These are phyloP conservation scores for Strongylocentrotus purpuratus DNA, from an alignment of 35 echinoderm and acorn worm genomes.

Conservation along the genomic window DNA sequence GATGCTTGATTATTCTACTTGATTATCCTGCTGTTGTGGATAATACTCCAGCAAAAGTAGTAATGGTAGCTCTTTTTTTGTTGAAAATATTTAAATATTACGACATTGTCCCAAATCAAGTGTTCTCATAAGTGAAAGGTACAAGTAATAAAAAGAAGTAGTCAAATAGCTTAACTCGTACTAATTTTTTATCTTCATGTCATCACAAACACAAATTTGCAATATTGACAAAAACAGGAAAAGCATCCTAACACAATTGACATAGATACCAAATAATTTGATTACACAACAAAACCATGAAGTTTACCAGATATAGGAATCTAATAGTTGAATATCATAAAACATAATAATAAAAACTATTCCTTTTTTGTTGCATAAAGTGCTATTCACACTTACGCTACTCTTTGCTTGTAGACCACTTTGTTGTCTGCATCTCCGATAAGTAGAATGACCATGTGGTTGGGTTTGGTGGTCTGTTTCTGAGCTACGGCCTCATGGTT, in stretches of 20 bases:
- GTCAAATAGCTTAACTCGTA: too few relatives aligned
- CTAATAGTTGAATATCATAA: too few relatives aligned
- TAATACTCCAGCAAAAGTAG: background rate
- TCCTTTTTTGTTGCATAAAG: background rate
- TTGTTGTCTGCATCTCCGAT: conserved; percentile 81
- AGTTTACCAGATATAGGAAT: background rate
- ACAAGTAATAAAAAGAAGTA: too few relatives aligned
- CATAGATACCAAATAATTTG: background rate
- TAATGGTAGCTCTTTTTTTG: background rate
- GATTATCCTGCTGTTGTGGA: too few relatives aligned
- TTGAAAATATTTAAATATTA: background rate
- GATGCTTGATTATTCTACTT: too few relatives aligned
- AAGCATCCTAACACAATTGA: background rate
- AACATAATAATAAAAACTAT: background rate
- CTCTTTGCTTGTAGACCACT: conserved; percentile 73
- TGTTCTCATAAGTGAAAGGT: too few relatives aligned
- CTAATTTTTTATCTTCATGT: too few relatives aligned
- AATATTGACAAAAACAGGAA: background rate
- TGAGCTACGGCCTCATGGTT: conserved; percentile 55
- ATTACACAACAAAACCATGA: background rate
- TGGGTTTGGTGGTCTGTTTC: conserved; percentile 66
- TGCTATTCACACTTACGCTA: conserved; percentile 52
- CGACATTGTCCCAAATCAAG: background rate
- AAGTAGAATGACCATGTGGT: conserved; percentile 60
- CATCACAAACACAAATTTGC: background rate